Conservation (phyloP, 1,140 invertebrate genomes). For the Ladona fulva region DNA sequence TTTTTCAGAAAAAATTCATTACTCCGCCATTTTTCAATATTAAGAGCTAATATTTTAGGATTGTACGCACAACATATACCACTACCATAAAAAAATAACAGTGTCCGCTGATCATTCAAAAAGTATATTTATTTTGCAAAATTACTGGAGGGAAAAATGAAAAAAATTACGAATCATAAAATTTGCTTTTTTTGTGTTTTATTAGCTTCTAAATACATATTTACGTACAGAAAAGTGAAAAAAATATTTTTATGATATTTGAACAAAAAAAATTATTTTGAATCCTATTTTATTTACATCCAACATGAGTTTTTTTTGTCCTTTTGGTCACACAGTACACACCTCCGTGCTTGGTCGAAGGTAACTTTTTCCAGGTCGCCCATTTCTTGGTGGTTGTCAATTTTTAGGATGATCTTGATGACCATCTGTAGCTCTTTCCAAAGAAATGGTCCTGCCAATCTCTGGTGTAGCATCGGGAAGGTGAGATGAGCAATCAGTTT, state of each 20-base stretch:
- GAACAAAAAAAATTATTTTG: not conserved
- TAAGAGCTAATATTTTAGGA: no score
- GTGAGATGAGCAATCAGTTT: not conserved
- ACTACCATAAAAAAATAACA: no score
- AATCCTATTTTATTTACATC: not conserved
- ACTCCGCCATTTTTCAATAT: not conserved
- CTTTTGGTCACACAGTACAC: not conserved
- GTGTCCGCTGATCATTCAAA: no score
- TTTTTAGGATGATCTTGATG: not conserved
- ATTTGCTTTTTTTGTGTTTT: not conserved
- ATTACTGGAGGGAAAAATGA: not conserved
- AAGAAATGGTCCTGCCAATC: not conserved
- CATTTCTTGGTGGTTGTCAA: not conserved
- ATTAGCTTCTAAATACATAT: not conserved
- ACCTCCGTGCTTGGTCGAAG: not conserved
- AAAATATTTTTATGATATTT: not conserved
- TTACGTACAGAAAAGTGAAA: not conserved
- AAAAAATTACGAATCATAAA: not conserved
- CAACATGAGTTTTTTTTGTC: not conserved
- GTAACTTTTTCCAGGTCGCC: not conserved
- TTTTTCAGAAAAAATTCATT: slow-evolving; percentile 18
- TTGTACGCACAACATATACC: not conserved
- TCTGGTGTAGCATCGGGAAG: not conserved
- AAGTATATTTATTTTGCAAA: not conserved
- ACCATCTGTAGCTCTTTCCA: not conserved